A percentile compares a stretch with the other conserved stretches of the same genome.
phyloP scores from a whole-genome alignment of 2,113 vertebrate species.

The Barbus barbus region DNA sequence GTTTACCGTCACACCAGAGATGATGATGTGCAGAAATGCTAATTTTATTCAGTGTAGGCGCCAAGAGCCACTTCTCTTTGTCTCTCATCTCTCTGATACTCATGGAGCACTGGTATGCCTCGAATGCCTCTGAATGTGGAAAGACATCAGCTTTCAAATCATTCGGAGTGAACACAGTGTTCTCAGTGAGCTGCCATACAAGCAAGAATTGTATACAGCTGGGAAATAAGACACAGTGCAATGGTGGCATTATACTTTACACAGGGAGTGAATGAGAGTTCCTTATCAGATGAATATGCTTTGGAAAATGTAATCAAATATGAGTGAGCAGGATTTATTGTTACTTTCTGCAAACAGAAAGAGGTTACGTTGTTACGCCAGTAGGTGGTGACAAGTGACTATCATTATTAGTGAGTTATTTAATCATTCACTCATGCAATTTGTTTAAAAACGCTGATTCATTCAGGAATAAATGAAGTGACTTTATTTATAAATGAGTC shows the following conservation, averaged over 20 bases:
- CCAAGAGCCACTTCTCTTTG: neutral
- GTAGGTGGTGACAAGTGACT: neutral
- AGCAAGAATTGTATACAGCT: slow-evolving; percentile 16
- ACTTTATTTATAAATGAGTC: neutral
- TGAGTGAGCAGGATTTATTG: neutral
- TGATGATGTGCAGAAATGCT: slow-evolving; percentile 40
- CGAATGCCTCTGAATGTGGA: slow-evolving; percentile 35
- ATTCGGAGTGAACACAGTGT: slow-evolving; percentile 27
- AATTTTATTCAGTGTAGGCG: slow-evolving; percentile 32
- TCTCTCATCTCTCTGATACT: neutral
- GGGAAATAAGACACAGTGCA: neutral
- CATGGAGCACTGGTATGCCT: slow-evolving; percentile 25
- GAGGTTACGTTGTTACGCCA: neutral
- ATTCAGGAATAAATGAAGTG: neutral
- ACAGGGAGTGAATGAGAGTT: neutral
- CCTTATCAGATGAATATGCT: neutral
- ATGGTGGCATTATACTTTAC: neutral
- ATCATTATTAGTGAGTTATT: neutral
- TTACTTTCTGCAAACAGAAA: neutral
- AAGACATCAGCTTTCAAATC: slow-evolving; percentile 22
- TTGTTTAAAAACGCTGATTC: neutral
- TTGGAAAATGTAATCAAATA: neutral
- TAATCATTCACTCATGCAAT: neutral
- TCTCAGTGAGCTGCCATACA: slow-evolving; percentile 34
- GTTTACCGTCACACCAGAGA: slow-evolving; percentile 18